These are phyloP conservation scores for Scleropages formosus DNA, from an alignment of 2,797 vertebrate species.

Conservation along the genomic window DNA sequence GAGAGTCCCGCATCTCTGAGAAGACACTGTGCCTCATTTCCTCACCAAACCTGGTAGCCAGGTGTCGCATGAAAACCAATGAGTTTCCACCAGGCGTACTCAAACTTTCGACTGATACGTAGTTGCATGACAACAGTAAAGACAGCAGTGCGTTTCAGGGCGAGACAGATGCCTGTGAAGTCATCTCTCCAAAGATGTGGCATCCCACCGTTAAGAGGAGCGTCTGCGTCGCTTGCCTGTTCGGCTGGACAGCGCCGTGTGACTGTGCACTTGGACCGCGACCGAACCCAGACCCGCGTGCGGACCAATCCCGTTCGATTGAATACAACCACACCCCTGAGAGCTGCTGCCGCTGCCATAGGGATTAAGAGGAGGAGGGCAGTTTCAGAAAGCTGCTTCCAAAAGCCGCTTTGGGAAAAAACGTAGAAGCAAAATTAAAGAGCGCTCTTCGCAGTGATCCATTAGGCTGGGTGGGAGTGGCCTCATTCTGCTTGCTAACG, in stretches of 20 bases:
- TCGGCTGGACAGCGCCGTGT: not conserved
- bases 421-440: not conserved
- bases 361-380: slow-evolving; percentile 38
- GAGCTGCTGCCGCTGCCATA: slow-evolving; percentile 36
- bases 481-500: slow-evolving; percentile 10
- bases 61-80: too few species aligned
- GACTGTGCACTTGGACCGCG: not conserved
- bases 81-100: too few species aligned
- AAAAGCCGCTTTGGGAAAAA: not conserved
- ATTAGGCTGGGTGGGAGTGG: slow-evolving; percentile 29
- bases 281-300: not conserved
- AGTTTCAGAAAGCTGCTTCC: not conserved
- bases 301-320: slow-evolving; percentile 11
- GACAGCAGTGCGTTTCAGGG: too few species aligned
- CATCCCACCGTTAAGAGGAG: not conserved
- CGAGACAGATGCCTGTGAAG: too few species aligned
- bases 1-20: too few species aligned
- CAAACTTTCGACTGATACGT: too few species aligned
- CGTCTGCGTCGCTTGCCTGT: too few species aligned
- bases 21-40: too few species aligned
- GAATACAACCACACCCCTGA: slow-evolving; percentile 39
- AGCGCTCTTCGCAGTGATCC: slow-evolving; percentile 12
- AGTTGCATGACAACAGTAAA: not conserved
- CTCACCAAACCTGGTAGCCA: too few species aligned
- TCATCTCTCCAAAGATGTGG: not conserved